A percentile compares a stretch with the other conserved stretches of the same genome.
phyloP scores from a whole-genome alignment of 1,140 invertebrate species.

The Saxidomus purpurata region DNA sequence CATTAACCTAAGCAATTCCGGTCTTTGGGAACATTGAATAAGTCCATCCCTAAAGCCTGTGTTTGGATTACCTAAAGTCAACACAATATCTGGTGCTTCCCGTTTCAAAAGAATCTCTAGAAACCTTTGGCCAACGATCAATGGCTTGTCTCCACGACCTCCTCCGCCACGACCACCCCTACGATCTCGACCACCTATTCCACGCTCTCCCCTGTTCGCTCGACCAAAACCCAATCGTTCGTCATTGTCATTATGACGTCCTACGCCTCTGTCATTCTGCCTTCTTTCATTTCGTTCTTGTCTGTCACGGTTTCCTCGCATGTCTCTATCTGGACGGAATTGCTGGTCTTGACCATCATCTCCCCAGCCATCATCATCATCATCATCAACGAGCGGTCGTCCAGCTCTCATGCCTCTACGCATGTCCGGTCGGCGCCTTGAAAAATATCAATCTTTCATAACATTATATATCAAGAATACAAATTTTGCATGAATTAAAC shows the following conservation, averaged over 20 bases:
- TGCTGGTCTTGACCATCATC: not conserved
- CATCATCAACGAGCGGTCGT: not conserved
- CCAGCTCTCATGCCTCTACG: conserved; percentile 7
- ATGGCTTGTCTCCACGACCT: not conserved
- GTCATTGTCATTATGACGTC: not conserved
- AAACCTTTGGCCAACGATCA: not conserved
- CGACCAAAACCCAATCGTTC: not conserved
- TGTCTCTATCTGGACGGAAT: not conserved
- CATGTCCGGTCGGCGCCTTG: not conserved
- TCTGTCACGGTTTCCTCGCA: not conserved
- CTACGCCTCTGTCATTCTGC: not conserved
- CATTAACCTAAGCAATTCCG: not conserved
- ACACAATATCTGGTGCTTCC: conserved; percentile 19
- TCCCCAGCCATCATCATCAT: not conserved
- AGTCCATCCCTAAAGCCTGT: conserved; percentile 39
- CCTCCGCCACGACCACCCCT: not conserved
- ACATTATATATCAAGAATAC: too few species aligned
- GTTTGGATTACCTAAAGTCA: conserved; percentile 39
- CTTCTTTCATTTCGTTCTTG: too few species aligned
- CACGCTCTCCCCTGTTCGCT: not conserved
- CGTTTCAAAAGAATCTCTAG: conserved; percentile 9
- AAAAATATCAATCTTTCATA: not conserved
- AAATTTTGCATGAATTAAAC: too few species aligned
- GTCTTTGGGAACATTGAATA: not conserved
- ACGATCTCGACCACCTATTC: not conserved